A percentile compares a stretch with the other conserved stretches of the same genome.
Evolutionary conservation across 1,140 invertebrate species (phyloP).

Genomic region (Camponotus pennsylvanicus): DNA sequence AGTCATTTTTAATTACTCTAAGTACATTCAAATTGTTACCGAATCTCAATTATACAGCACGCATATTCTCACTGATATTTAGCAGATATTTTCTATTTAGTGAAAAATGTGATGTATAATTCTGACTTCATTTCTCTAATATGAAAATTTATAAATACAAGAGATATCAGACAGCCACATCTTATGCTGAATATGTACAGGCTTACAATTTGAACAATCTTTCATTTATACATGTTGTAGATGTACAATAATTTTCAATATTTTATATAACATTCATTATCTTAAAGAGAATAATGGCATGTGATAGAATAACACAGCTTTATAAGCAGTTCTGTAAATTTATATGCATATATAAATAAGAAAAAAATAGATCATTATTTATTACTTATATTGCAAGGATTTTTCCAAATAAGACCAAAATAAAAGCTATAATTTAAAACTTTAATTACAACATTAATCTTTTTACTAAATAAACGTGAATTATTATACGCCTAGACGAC

Average conservation of each 20-base stretch:
- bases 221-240: no score
- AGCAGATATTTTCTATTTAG: not conserved
- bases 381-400: not conserved
- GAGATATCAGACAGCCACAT: no score
- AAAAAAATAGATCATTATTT: conserved; percentile 21
- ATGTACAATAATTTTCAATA: not conserved
- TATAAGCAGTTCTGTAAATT: conserved; percentile 10
- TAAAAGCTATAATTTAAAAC: not conserved
- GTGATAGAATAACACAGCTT: conserved; percentile 22
- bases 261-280: not conserved
- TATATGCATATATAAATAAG: not conserved
- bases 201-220: conserved; percentile 5
- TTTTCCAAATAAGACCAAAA: not conserved
- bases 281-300: not conserved
- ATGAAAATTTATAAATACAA: not conserved
- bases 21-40: conserved; percentile 2
- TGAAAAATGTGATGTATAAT: conserved; percentile 1
- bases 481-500: not conserved
- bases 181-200: conserved; percentile 1
- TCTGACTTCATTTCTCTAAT: not conserved
- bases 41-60: not conserved
- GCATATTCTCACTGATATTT: not conserved
- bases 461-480: not conserved
- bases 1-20: conserved; percentile 6
- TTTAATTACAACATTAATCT: conserved; percentile 2